These are phyloP conservation scores for Tyrophagus putrescentiae DNA, from an alignment of 1,140 invertebrate species.

Conservation along the genomic window DNA sequence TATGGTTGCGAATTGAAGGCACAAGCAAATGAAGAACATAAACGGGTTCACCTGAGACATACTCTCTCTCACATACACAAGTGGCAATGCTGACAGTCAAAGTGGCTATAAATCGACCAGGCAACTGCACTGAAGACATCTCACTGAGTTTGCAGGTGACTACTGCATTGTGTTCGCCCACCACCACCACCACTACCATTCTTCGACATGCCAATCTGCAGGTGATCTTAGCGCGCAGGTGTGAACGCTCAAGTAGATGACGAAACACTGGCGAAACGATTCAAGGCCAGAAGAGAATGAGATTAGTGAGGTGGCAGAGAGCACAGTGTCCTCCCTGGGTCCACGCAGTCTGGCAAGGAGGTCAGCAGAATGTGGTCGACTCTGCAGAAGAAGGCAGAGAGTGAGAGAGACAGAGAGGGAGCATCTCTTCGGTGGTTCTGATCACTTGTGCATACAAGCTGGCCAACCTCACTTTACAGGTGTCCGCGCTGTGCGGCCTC, in stretches of 20 bases:
- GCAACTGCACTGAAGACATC: no score
- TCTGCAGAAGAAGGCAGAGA: neutral
- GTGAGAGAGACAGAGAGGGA: no score
- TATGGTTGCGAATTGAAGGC: no score
- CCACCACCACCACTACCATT: no score
- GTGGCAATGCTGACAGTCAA: no score
- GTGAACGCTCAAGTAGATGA: neutral
- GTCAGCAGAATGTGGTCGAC: neutral
- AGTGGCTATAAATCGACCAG: neutral
- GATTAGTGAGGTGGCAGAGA: no score
- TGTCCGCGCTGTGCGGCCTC: neutral
- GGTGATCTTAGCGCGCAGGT: slow-evolving; percentile 14
- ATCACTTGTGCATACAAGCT: slow-evolving; percentile 1
- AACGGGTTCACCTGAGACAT: no score
- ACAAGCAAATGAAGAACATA: no score
- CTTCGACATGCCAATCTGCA: slow-evolving; percentile 8
- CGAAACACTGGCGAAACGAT: neutral
- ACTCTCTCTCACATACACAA: no score
- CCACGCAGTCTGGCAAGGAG: neutral
- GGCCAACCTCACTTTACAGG: slow-evolving; percentile 8
- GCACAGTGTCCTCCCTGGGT: no score
- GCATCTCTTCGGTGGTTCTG: slow-evolving; percentile 2
- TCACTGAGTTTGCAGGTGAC: slow-evolving; percentile 4
- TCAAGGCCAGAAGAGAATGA: neutral
- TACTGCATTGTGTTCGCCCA: neutral